Conservation (phyloP, 2,797 vertebrate genomes). For the Pterois miles region DNA sequence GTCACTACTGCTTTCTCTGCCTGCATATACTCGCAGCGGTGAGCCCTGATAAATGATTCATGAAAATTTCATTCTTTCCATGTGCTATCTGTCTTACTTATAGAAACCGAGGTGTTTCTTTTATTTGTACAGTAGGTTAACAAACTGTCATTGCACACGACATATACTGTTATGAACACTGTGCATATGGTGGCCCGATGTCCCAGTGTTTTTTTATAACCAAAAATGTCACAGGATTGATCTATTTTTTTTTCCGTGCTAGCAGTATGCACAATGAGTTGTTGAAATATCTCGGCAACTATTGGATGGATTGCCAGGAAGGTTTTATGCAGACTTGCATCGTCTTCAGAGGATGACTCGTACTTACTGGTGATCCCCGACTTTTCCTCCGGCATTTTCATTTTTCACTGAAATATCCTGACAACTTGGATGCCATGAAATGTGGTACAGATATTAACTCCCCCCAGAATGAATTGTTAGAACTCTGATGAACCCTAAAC, state of each 20-base stretch:
- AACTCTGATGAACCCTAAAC: neutral
- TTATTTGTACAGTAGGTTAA: constrained; percentile 6
- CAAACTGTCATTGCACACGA: constrained; percentile 2
- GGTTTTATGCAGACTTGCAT: too few species aligned
- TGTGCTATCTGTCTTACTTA: constrained; percentile 20
- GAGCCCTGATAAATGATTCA: constrained; percentile 60
- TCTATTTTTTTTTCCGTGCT: neutral
- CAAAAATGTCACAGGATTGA: neutral
- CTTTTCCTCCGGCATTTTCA: too few species aligned
- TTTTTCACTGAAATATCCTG: neutral
- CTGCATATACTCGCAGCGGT: constrained; percentile 21
- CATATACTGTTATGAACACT: neutral
- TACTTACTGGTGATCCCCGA: too few species aligned
- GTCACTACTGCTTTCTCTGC: constrained; percentile 26
- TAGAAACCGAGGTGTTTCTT: constrained; percentile 22
- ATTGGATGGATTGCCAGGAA: too few species aligned
- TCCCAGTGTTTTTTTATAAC: neutral
- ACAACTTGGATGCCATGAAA: neutral
- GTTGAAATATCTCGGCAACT: neutral
- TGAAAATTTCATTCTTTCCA: constrained; percentile 28
- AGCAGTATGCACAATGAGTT: neutral
- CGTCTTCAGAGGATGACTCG: too few species aligned
- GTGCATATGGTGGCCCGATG: neutral
- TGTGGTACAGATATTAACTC: neutral
- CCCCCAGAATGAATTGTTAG: neutral